Conservation (phyloP, 2,888 invertebrate genomes). For the Hypselothyrea guttata region DNA sequence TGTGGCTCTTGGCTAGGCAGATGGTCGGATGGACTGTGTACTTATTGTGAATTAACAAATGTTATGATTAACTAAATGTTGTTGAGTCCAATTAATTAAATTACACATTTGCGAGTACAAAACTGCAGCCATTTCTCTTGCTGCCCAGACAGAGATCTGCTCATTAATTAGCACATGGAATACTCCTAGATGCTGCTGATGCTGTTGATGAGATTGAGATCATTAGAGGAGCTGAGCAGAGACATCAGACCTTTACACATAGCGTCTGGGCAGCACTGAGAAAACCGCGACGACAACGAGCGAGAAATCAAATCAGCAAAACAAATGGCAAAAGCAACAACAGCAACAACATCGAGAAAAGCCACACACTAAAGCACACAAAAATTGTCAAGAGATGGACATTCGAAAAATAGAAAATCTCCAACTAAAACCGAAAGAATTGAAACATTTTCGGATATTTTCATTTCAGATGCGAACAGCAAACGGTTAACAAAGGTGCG, state of each 20-base stretch:
- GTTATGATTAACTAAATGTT: slow-evolving; percentile 73
- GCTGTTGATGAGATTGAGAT: slow-evolving; percentile 47
- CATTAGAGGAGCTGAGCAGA: slow-evolving; percentile 51
- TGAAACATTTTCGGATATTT: slow-evolving; percentile 76
- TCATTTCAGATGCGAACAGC: slow-evolving; percentile 80
- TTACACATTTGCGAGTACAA: slow-evolving; percentile 55
- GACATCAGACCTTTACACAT: slow-evolving; percentile 31
- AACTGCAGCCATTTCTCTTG: slow-evolving; percentile 58
- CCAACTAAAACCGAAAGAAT: slow-evolving; percentile 76
- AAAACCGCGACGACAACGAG: slow-evolving; percentile 32
- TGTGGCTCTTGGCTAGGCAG: slow-evolving; percentile 55
- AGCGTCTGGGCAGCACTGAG: slow-evolving; percentile 9
- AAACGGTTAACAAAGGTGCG: slow-evolving; percentile 80
- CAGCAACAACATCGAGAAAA: slow-evolving; percentile 35
- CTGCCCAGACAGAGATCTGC: slow-evolving; percentile 25
- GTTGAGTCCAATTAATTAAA: slow-evolving; percentile 67
- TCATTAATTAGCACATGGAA: slow-evolving; percentile 63
- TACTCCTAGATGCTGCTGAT: slow-evolving; percentile 32
- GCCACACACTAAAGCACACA: slow-evolving; percentile 40
- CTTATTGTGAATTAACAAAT: slow-evolving; percentile 58
- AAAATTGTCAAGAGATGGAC: slow-evolving; percentile 76
- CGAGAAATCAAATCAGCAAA: slow-evolving; percentile 66
- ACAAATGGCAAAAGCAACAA: slow-evolving; percentile 59
- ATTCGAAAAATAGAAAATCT: slow-evolving; percentile 77
- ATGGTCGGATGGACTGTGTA: slow-evolving; percentile 54